phyloP scores from a whole-genome alignment of 2,888 invertebrate genomes.

The Eupithecia exiguata region DNA sequence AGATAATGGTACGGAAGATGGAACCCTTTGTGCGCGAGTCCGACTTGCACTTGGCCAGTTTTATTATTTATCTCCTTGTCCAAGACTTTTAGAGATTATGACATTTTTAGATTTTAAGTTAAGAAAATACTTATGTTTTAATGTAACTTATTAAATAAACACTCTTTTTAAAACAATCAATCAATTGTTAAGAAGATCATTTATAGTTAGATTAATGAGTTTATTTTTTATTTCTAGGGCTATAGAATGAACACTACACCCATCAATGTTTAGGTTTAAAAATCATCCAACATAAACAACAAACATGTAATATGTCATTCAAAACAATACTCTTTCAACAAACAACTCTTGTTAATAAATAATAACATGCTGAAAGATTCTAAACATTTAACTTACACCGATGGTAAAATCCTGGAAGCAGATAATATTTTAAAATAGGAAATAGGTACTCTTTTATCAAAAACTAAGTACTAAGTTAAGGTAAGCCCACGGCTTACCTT shows the following conservation, averaged over 20 bases:
- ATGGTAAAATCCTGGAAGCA: constrained; percentile 74
- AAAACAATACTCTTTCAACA: not conserved
- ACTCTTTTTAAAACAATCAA: no score
- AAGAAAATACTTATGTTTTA: no score
- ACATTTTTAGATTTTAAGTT: no score
- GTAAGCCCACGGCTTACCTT: not conserved
- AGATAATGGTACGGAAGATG: no score
- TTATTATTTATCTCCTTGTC: no score
- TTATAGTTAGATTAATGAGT: not conserved
- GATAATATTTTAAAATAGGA: constrained; percentile 5
- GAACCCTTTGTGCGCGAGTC: no score
- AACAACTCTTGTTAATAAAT: constrained; percentile 21
- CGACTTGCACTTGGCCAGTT: no score
- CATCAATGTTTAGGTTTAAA: constrained; percentile 2
- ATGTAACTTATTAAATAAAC: no score
- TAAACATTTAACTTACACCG: constrained; percentile 70
- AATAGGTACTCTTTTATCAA: not conserved
- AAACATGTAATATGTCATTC: constrained; percentile 7
- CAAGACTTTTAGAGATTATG: no score
- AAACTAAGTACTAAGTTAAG: not conserved
- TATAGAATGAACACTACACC: not conserved
- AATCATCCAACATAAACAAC: constrained; percentile 13
- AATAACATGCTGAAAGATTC: constrained; percentile 42
- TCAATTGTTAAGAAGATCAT: not conserved
- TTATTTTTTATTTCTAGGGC: not conserved